Percentiles rank a stretch among this genome's conserved stretches.
These are phyloP conservation scores for Pedionomus torquatus DNA, from an alignment of 2,113 vertebrate species.

Conservation along the genomic window DNA sequence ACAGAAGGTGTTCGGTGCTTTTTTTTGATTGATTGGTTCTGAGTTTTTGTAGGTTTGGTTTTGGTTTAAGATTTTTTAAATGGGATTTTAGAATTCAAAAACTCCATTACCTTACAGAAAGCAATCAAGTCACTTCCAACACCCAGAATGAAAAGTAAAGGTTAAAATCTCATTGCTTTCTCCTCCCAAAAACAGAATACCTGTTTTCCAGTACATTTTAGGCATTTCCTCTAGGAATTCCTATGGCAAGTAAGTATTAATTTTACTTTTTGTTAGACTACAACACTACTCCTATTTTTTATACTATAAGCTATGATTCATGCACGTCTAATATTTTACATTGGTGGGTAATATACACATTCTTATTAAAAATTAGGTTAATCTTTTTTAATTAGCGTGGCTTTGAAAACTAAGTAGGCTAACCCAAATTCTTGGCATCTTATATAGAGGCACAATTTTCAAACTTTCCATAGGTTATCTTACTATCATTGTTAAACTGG, in stretches of 20 bases:
- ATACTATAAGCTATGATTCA: conserved; percentile 10
- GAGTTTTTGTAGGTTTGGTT: background rate
- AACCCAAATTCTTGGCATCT: background rate
- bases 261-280: background rate
- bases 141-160: background rate
- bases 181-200: background rate
- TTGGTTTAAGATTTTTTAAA: background rate
- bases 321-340: background rate
- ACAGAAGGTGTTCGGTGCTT: accelerated
- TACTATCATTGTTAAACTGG: background rate
- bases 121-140: accelerated
- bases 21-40: background rate
- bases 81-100: background rate
- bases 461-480: background rate
- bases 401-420: conserved; percentile 1
- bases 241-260: background rate
- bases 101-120: background rate
- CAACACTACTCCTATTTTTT: background rate
- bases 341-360: background rate
- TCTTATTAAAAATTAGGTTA: conserved; percentile 31
- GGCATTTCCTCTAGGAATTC: background rate
- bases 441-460: background rate
- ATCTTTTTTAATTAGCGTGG: conserved; percentile 42
- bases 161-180: background rate
- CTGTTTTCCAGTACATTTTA: background rate